Evolutionary conservation across 2,113 vertebrate genomes (phyloP).

Genomic region (Illadopsis cleaveri): DNA sequence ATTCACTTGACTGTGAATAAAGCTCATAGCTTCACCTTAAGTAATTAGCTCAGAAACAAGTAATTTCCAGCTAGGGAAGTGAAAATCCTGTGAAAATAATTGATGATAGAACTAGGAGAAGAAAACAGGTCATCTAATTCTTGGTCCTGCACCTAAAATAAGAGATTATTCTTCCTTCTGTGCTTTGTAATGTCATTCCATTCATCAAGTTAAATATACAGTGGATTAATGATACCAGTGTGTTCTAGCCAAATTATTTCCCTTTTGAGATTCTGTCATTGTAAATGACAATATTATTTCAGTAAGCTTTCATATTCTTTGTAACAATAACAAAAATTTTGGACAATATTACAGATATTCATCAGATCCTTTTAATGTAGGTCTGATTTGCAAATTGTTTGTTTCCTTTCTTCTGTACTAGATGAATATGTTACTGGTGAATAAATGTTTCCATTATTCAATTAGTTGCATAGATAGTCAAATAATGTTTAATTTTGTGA

Average conservation of each 20-base stretch:
- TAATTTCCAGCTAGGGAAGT: not conserved
- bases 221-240: constrained; percentile 9
- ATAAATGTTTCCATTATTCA: constrained; percentile 51
- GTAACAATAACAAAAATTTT: constrained; percentile 34
- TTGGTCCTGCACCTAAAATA: not conserved
- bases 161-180: constrained; percentile 9
- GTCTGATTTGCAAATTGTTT: constrained; percentile 46
- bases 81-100: constrained; percentile 21
- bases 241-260: constrained; percentile 16
- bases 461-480: constrained; percentile 47
- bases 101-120: not conserved
- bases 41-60: constrained; percentile 1
- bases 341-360: constrained; percentile 27
- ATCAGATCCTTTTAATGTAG: constrained; percentile 29
- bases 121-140: constrained; percentile 11
- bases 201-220: constrained; percentile 43
- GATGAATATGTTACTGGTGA: constrained; percentile 25
- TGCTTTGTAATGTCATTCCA: constrained; percentile 25
- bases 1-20: not conserved
- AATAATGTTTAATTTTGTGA: constrained; percentile 50
- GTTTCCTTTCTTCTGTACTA: constrained; percentile 27
- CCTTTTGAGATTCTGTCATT: constrained; percentile 43
- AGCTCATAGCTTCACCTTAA: not conserved
- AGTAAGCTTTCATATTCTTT: constrained; percentile 37
- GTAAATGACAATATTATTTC: constrained; percentile 42